Evolutionary conservation across 2,888 invertebrate genomes (phyloP).

Genomic region (Synergus gifuensis): DNA sequence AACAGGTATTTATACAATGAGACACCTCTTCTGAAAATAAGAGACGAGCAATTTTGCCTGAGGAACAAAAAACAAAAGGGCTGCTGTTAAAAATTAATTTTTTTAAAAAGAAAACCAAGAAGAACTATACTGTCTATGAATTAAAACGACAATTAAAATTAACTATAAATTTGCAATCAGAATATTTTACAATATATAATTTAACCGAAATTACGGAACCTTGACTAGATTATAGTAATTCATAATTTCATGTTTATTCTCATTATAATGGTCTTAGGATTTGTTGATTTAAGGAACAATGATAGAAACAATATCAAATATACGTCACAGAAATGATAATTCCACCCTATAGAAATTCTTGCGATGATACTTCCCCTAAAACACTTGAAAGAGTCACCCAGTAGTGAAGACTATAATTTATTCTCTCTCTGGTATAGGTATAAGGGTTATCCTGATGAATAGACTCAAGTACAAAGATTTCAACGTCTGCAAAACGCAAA

Average conservation of each 20-base stretch:
- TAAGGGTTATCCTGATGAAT: conserved; percentile 3
- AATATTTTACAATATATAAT: no score
- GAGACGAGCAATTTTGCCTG: not conserved
- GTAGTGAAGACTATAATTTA: conserved; percentile 8
- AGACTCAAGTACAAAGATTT: conserved; percentile 13
- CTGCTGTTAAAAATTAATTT: conserved; percentile 41
- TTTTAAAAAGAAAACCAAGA: not conserved
- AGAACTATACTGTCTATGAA: not conserved
- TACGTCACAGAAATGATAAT: not conserved
- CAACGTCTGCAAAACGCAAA: conserved; percentile 17
- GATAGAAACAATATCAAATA: no score
- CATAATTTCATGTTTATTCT: no score
- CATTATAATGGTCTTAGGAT: no score
- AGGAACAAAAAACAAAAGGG: not conserved
- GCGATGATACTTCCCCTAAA: conserved; percentile 44
- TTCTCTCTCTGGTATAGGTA: not conserved
- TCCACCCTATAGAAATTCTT: conserved; percentile 31
- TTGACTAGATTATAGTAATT: no score
- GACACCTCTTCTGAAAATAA: conserved; percentile 1
- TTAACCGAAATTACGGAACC: no score
- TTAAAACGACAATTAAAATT: no score
- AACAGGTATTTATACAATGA: conserved; percentile 8
- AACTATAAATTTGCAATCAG: no score
- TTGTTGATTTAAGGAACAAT: no score
- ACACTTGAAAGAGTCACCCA: conserved; percentile 23